These are phyloP conservation scores for Microctenopoma lineatum DNA, from an alignment of 2,797 vertebrate genomes.

Conservation along the genomic window DNA sequence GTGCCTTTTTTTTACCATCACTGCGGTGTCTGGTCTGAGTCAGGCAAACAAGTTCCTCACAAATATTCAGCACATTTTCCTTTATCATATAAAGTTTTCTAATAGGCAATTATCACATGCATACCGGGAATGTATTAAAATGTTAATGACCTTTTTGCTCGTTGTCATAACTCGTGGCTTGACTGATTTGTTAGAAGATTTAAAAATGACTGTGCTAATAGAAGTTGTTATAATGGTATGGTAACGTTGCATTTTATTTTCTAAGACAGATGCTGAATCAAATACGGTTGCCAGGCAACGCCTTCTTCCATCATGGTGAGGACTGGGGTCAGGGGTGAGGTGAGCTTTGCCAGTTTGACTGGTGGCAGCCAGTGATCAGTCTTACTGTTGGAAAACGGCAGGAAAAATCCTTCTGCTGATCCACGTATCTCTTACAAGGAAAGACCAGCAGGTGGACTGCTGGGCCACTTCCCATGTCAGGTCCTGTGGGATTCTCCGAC, in stretches of 20 bases:
- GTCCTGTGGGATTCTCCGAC: not conserved
- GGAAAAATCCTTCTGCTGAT: constrained; percentile 52
- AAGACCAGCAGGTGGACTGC: constrained; percentile 3
- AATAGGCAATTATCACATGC: not conserved
- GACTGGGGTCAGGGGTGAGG: constrained; percentile 30
- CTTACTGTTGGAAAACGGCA: constrained; percentile 1
- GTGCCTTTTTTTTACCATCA: not conserved
- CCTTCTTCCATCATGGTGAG: constrained; percentile 35
- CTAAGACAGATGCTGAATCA: not conserved
- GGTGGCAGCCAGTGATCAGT: not conserved
- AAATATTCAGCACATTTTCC: not conserved
- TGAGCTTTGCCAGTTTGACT: constrained; percentile 4
- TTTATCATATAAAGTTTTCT: not conserved
- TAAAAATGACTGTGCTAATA: not conserved
- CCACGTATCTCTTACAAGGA: constrained; percentile 1
- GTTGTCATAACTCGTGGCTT: not conserved
- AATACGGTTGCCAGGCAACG: constrained; percentile 74
- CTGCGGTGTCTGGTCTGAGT: not conserved
- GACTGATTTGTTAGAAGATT: not conserved
- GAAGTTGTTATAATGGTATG: no score
- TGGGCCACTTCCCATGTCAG: constrained; percentile 8
- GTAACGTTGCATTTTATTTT: constrained; percentile 1
- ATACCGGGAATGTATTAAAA: not conserved
- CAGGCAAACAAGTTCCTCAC: not conserved
- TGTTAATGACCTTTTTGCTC: not conserved